phyloP scores from a whole-genome alignment of 1,140 invertebrate genomes.

The Trinorchestia longiramus region DNA sequence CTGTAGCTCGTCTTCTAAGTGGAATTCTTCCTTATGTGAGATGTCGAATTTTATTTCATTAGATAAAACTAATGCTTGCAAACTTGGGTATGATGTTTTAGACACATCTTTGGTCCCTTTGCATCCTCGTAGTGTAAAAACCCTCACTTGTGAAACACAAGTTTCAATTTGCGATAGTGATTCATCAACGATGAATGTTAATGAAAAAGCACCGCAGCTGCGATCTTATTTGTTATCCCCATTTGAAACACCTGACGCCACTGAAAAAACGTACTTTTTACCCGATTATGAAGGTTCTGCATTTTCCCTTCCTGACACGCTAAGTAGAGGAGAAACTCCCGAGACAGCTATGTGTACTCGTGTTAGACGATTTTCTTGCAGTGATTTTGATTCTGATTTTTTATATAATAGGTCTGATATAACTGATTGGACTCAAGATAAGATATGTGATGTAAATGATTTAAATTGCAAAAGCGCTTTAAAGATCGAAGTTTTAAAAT shows the following conservation, averaged over 20 bases:
- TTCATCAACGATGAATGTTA: neutral
- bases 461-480: neutral
- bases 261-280: neutral
- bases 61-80: neutral
- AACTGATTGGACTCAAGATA: neutral
- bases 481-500: neutral
- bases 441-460: neutral
- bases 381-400: neutral
- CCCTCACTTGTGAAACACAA: neutral
- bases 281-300: neutral
- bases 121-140: neutral
- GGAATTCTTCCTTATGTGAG: neutral
- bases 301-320: neutral
- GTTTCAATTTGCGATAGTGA: neutral
- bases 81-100: neutral
- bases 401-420: neutral
- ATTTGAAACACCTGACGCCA: neutral
- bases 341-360: neutral
- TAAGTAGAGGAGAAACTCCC: neutral
- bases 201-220: neutral
- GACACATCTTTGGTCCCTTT: neutral
- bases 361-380: neutral
- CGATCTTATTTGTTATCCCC: neutral
- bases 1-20: neutral
- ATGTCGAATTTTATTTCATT: neutral